Evolutionary conservation across 1,140 invertebrate species (phyloP), one percentile per base, ranked within the genome.

Genomic region (Sinonovacula constricta): DNA sequence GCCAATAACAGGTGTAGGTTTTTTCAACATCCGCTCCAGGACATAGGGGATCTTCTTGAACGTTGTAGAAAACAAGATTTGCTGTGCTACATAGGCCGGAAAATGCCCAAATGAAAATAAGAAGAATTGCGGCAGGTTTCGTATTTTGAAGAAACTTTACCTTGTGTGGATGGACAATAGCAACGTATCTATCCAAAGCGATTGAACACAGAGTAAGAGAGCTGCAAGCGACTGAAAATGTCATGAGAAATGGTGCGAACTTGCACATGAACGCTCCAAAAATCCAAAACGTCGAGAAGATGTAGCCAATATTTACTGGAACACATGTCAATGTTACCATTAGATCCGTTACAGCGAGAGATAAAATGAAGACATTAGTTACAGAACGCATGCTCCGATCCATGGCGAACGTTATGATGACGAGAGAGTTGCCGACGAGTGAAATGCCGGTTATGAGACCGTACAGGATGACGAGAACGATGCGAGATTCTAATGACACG

Each of bases 81-180:
- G 85, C 83, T 10, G 81, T 60, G 14, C 69, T 76, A n/a, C 81
- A 76, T 12, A 95, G 96, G 5, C 95, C 95, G 0, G 96, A 96
- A 39, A 94, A 94, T 80, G 96, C 91, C 97, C 97, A 98, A n/a
- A 98, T 96, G n/a, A 96, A 91, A 53, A 94, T 93, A 57, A 98
- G 95, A 88, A 96, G 96, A 49, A 95, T 91, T 72, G 95, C 93
- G 94, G 97, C 97, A 54, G 96, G 93, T 36, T 34, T 71, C 4
- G 75, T 75, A 30, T 80, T 82, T 62, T 83, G 81, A 12, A 85
- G 75, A 56, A 77, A 75, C 49, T 83, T 82, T 88, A 97, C 97
- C 85, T 97, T 95, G 69, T 98, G 91, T 18, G 86, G 86, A 56
- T 85, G 84, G 18, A 87, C 81, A 22, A 86, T 83, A 15, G 86